phyloP scores from a whole-genome alignment of 2,113 vertebrate genomes.

The Pluvialis apricaria region DNA sequence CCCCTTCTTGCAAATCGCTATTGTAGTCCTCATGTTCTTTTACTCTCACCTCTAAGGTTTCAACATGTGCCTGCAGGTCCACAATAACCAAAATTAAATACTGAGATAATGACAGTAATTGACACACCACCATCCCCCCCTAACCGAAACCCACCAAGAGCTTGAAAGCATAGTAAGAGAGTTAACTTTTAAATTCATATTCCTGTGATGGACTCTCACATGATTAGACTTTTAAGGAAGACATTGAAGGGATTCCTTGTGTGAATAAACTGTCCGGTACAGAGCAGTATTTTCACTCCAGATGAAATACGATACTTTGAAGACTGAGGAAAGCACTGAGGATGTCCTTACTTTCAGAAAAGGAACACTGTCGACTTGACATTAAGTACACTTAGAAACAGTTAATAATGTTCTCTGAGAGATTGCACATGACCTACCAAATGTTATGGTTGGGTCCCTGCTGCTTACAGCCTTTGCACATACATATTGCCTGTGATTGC shows the following conservation, averaged over 20 bases:
- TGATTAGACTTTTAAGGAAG: background rate
- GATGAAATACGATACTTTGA: background rate
- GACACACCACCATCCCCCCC: accelerated
- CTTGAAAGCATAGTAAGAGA: background rate
- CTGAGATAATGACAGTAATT: background rate
- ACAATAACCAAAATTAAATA: background rate
- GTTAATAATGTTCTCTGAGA: background rate
- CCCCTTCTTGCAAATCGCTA: constrained; percentile 89
- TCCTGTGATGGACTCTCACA: background rate
- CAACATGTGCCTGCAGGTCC: constrained; percentile 75
- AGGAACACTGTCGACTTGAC: background rate
- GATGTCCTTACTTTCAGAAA: background rate
- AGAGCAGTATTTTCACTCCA: background rate
- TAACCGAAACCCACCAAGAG: background rate
- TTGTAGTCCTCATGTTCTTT: constrained; percentile 93
- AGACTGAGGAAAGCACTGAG: background rate
- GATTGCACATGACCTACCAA: background rate
- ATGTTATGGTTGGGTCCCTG: background rate
- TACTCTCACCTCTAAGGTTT: constrained; percentile 82
- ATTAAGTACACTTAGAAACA: background rate
- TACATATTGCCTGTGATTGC: background rate
- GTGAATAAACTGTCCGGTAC: background rate
- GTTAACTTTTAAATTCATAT: background rate
- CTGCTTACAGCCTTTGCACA: background rate
- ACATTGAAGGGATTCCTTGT: background rate